Evolutionary conservation across 1,140 invertebrate genomes (phyloP).

Genomic region (Anastatus disparis): DNA sequence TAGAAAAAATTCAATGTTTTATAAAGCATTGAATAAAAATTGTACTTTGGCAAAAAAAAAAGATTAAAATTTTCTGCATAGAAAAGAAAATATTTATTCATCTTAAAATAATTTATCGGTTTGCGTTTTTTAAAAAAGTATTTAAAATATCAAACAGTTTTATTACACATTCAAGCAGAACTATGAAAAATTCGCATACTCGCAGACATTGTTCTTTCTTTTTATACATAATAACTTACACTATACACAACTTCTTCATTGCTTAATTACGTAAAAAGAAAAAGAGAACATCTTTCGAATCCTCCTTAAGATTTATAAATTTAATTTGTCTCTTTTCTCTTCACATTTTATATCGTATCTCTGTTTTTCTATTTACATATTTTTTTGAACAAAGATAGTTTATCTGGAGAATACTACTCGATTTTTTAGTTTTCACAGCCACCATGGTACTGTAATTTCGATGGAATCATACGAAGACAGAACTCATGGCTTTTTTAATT

Average conservation of each 20-base stretch:
- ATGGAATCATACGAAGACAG: slow-evolving; percentile 17
- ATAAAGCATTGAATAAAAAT: background rate
- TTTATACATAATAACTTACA: slow-evolving; percentile 18
- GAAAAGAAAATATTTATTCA: slow-evolving; percentile 11
- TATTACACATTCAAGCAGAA: slow-evolving; percentile 3
- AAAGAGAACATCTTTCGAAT: background rate
- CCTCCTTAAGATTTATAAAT: no score
- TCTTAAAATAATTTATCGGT: slow-evolving; percentile 15
- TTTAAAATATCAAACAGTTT: slow-evolving; percentile 21
- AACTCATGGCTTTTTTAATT: slow-evolving; percentile 20
- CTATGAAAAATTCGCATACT: background rate
- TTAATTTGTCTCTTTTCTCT: slow-evolving; percentile 18
- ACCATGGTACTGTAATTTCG: slow-evolving; percentile 32
- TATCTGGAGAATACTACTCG: slow-evolving; percentile 34
- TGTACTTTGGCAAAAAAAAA: background rate
- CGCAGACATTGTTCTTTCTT: slow-evolving; percentile 15
- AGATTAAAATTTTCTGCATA: background rate
- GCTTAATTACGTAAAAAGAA: slow-evolving; percentile 8
- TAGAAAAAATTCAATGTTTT: no score
- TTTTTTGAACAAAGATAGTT: slow-evolving; percentile 8
- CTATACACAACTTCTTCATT: slow-evolving; percentile 19
- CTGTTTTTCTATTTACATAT: slow-evolving; percentile 24
- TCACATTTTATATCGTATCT: background rate
- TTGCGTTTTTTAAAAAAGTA: slow-evolving; percentile 22
- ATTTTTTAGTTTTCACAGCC: slow-evolving; percentile 38